Evolutionary conservation across 2,888 invertebrate genomes (phyloP), one percentile per base, ranked within the genome.

Genomic region (Sinhomidia bicolor): DNA sequence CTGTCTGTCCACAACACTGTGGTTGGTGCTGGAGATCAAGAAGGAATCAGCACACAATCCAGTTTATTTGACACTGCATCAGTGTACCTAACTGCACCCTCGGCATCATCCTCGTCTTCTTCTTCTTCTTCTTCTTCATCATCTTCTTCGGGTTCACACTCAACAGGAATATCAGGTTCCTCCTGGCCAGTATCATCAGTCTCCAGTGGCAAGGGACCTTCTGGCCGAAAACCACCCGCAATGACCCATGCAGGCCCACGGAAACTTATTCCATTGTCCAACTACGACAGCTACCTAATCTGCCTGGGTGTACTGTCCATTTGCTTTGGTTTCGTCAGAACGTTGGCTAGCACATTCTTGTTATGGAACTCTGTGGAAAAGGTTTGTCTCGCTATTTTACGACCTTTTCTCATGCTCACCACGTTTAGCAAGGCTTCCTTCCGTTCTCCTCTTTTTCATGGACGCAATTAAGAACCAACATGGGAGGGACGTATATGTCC

Each of bases 291-390:
- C 78, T 89, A 87, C 65, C 89, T 90, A n/a, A 23, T 90, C 51
- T 89, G 89, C 17, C 68, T 90, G 29, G 89, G 89, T 23, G 76
- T 88, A 23, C 80, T 90, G 10, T 88, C 89, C 29, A 74, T 90
- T 60, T 79, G 86, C 26, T 84, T 89, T 1, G 90, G 90, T 20
- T 89, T 90, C 76, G 71, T 89, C 5, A 71, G 90, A n/a, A 71
- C 89, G 3, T 62, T 90, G 65, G 87, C 90, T 5, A 87, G 87
- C 62, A 90, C 85, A 14, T 90, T 90, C 60, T 68, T 90, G 2
- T 57, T 90, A 1, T 90, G 90, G 90, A 90, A 90, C 74, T 89
- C 89, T 6, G 90, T 90, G 6, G 90, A 90, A 71, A 90, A 90
- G 89, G 90, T 90, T 47, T 57, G 82, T 17, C 6, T 54, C 26